These are phyloP conservation scores for Sebastes taczanowskii DNA, from an alignment of 2,797 vertebrate species.

Conservation along the genomic window DNA sequence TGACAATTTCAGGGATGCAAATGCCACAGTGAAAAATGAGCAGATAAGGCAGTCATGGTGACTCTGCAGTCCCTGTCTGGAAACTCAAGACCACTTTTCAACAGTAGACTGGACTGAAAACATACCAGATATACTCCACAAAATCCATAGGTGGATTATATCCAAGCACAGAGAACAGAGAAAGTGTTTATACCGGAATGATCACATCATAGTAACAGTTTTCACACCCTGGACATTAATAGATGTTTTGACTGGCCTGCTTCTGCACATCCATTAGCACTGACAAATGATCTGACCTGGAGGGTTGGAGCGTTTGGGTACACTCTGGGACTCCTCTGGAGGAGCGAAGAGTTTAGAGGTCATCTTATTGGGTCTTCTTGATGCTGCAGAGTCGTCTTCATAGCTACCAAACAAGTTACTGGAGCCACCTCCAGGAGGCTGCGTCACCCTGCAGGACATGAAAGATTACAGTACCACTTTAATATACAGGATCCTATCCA, in stretches of 20 bases:
- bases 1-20: neutral
- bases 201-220: slow-evolving; percentile 37
- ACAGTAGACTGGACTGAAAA: neutral
- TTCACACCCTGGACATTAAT: slow-evolving; percentile 45
- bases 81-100: neutral
- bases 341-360: slow-evolving; percentile 90
- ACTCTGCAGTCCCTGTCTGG: neutral
- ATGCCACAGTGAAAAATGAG: neutral
- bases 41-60: neutral
- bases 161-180: neutral
- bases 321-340: slow-evolving; percentile 82
- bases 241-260: slow-evolving; percentile 1
- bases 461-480: neutral
- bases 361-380: slow-evolving; percentile 88
- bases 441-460: slow-evolving; percentile 82
- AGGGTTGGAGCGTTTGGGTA: slow-evolving; percentile 90
- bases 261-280: neutral
- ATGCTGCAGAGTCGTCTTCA: slow-evolving; percentile 82
- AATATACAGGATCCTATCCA: neutral
- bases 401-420: slow-evolving; percentile 88
- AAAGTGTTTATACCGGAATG: slow-evolving; percentile 1
- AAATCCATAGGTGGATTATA: slow-evolving; percentile 3
- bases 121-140: slow-evolving; percentile 2
- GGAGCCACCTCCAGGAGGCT: slow-evolving; percentile 91
- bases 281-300: slow-evolving; percentile 83